phyloP scores from a whole-genome alignment of 2,888 invertebrate species.

The Himalopsyche tibetana region DNA sequence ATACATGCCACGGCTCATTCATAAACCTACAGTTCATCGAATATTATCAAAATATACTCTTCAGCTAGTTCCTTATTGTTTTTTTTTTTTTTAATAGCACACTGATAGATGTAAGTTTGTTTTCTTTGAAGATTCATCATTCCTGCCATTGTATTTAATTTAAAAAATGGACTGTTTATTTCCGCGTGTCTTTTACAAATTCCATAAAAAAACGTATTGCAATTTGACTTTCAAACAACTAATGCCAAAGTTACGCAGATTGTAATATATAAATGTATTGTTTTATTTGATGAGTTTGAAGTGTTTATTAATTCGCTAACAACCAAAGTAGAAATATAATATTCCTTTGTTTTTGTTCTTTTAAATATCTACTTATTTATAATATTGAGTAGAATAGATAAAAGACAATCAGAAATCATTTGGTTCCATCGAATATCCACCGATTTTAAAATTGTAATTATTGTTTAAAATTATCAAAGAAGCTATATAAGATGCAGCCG shows the following conservation, averaged over 20 bases:
- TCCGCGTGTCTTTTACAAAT: too few relatives aligned
- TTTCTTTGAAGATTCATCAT: too few relatives aligned
- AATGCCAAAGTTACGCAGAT: slow-evolving; percentile 22
- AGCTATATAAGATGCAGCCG: background rate
- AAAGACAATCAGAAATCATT: slow-evolving; percentile 4
- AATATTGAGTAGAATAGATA: background rate
- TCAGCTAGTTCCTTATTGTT: too few relatives aligned
- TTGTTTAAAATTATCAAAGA: background rate
- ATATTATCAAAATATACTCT: too few relatives aligned
- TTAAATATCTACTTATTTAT: background rate
- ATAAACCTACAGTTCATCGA: too few relatives aligned
- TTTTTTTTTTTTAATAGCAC: too few relatives aligned
- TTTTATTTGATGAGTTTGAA: slow-evolving; percentile 34
- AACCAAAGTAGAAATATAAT: slow-evolving; percentile 19
- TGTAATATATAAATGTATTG: background rate
- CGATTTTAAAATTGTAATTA: background rate
- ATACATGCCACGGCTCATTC: too few relatives aligned
- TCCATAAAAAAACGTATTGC: too few relatives aligned
- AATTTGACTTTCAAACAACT: background rate
- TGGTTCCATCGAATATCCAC: slow-evolving; percentile 3
- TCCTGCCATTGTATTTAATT: too few relatives aligned
- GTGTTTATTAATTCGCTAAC: slow-evolving; percentile 16
- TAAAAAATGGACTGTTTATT: too few relatives aligned
- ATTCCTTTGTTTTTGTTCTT: background rate
- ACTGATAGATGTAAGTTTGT: too few relatives aligned